Percentiles rank a stretch among this genome's conserved stretches.
These are phyloP conservation scores for Graptemys geographica DNA, from an alignment of 2,797 vertebrate species.

Conservation along the genomic window DNA sequence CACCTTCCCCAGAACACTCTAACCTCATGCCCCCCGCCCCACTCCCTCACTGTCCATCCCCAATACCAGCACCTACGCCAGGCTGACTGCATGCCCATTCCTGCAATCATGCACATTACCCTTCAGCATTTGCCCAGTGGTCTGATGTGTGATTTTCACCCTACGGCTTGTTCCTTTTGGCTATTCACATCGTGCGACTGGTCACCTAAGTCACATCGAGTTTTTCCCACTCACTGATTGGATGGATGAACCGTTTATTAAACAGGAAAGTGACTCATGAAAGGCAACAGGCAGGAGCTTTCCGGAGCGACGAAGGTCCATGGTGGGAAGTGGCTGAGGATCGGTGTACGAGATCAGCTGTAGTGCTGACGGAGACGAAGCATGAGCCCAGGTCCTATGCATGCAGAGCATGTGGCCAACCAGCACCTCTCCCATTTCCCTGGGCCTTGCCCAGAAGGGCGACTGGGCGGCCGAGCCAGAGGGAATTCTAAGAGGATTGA, in stretches of 20 bases:
- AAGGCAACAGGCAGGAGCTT: neutral
- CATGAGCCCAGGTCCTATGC: neutral
- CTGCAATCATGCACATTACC: neutral
- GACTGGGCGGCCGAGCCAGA: neutral
- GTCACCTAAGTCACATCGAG: neutral
- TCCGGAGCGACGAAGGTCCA: neutral
- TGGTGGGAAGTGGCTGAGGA: neutral
- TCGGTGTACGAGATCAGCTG: neutral
- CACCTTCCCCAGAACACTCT: too few species aligned
- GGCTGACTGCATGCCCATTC: neutral
- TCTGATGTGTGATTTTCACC: neutral
- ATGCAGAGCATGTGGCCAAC: neutral
- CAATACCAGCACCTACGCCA: neutral
- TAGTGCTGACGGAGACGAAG: neutral
- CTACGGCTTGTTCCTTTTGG: neutral
- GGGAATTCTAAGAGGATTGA: neutral
- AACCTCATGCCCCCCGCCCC: neutral
- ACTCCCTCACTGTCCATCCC: accelerated
- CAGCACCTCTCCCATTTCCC: neutral
- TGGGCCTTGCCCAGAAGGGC: neutral
- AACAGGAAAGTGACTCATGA: neutral
- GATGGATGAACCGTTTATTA: neutral
- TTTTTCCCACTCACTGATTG: neutral
- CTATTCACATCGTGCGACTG: neutral
- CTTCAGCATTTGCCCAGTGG: neutral